Evolutionary conservation across 2,113 vertebrate species (phyloP).

Genomic region (Chaetura pelagica): DNA sequence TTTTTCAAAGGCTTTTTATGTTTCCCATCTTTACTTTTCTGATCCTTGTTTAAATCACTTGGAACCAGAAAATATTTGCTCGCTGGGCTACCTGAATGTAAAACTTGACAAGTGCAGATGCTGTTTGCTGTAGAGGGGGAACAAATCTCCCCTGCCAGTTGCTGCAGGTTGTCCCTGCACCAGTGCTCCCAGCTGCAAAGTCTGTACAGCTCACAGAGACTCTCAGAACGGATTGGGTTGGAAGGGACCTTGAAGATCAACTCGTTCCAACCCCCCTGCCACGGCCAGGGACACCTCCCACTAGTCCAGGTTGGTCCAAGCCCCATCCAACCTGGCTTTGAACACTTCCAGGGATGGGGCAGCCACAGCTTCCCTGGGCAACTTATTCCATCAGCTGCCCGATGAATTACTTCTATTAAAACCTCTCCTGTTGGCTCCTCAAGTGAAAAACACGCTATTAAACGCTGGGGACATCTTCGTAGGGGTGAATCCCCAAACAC

Average conservation of each 20-base stretch:
- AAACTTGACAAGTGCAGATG: not conserved
- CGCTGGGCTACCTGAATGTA: not conserved
- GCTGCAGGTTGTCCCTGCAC: not conserved
- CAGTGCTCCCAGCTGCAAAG: not conserved
- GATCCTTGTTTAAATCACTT: not conserved
- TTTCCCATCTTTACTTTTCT: not conserved
- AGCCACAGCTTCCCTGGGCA: too few relatives aligned
- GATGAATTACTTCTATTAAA: not conserved
- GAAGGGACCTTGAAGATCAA: too few relatives aligned
- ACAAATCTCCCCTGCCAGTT: fast-evolving
- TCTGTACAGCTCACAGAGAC: not conserved
- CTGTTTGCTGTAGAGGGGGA: not conserved
- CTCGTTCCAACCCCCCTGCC: too few relatives aligned
- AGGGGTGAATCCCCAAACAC: not conserved
- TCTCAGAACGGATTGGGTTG: too few relatives aligned
- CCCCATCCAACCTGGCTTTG: too few relatives aligned
- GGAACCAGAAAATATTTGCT: not conserved
- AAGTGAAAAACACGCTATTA: not conserved
- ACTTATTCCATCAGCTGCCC: too few relatives aligned
- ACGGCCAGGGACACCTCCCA: too few relatives aligned
- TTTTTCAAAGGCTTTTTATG: not conserved
- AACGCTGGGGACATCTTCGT: not conserved
- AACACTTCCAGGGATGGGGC: too few relatives aligned
- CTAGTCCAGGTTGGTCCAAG: too few relatives aligned
- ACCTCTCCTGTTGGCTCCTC: not conserved